A percentile compares a stretch with the other conserved stretches of the same genome.
phyloP scores from a whole-genome alignment of 2,797 vertebrate species.

The Myotis vivesi region DNA sequence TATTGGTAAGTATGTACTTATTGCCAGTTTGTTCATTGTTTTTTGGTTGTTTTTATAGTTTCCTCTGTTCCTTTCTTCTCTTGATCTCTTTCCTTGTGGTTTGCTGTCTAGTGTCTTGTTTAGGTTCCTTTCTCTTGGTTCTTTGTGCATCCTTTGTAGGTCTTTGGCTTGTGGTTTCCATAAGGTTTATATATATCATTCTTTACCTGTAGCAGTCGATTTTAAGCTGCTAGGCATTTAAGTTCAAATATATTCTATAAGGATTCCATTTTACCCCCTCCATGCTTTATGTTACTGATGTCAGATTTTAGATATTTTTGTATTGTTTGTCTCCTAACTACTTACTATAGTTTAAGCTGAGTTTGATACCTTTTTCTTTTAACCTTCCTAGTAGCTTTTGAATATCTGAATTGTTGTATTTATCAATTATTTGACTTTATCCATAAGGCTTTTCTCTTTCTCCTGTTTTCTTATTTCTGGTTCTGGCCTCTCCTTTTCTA shows the following conservation, averaged over 20 bases:
- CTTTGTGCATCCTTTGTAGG: neutral
- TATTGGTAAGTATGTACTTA: neutral
- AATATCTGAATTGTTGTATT: neutral
- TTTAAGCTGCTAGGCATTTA: neutral
- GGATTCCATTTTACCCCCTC: neutral
- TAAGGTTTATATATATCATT: neutral
- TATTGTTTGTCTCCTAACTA: neutral
- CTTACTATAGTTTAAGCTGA: neutral
- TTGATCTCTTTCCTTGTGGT: neutral
- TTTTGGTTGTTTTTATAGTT: neutral
- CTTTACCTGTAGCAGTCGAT: neutral
- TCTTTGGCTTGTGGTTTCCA: neutral
- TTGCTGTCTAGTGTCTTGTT: neutral
- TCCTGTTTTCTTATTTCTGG: neutral
- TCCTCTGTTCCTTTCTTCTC: neutral
- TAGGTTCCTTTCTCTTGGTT: neutral
- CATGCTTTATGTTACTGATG: neutral
- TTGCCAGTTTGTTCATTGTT: neutral
- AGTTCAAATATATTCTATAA: neutral
- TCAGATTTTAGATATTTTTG: neutral
- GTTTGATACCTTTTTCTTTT: neutral
- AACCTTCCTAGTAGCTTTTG: neutral
- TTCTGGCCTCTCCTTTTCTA: neutral
- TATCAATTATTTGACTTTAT: neutral
- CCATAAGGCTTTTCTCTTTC: neutral